A percentile compares a stretch with the other conserved stretches of the same genome.
Conservation (phyloP, 1,140 invertebrate species). For the Papilio dardanus region DNA sequence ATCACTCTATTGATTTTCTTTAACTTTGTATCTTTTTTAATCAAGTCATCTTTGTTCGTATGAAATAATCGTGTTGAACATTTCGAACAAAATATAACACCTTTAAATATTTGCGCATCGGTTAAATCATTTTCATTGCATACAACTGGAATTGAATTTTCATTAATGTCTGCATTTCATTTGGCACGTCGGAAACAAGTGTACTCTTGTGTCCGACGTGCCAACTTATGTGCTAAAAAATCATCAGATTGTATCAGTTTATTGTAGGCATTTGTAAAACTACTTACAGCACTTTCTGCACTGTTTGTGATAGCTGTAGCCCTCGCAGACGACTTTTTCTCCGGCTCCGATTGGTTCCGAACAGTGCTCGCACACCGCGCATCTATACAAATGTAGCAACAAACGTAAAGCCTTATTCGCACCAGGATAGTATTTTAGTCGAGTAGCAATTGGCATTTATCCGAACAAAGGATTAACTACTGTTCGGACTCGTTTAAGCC, state of each 20-base stretch:
- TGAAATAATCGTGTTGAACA: constrained; percentile 66
- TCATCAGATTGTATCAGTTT: not conserved
- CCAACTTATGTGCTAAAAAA: not conserved
- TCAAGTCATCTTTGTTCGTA: constrained; percentile 40
- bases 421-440: no score
- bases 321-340: constrained; percentile 42
- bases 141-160: constrained; percentile 50
- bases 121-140: constrained; percentile 64
- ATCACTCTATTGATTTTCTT: constrained; percentile 13
- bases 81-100: constrained; percentile 65
- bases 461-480: no score
- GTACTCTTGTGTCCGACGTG: not conserved
- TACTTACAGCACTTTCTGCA: constrained; percentile 67
- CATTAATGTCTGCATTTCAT: not conserved
- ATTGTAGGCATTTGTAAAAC: not conserved
- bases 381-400: constrained; percentile 45
- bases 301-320: constrained; percentile 60
- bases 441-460: no score
- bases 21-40: constrained; percentile 39
- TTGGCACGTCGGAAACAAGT: not conserved
- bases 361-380: constrained; percentile 65
- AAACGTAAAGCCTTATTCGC: no score
- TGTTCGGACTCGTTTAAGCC: no score
- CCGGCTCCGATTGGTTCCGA: constrained; percentile 40
- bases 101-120: constrained; percentile 64